Percentiles rank a stretch among this genome's conserved stretches.
Evolutionary conservation across 2,888 invertebrate genomes (phyloP).

Genomic region (Linyphia triangularis): DNA sequence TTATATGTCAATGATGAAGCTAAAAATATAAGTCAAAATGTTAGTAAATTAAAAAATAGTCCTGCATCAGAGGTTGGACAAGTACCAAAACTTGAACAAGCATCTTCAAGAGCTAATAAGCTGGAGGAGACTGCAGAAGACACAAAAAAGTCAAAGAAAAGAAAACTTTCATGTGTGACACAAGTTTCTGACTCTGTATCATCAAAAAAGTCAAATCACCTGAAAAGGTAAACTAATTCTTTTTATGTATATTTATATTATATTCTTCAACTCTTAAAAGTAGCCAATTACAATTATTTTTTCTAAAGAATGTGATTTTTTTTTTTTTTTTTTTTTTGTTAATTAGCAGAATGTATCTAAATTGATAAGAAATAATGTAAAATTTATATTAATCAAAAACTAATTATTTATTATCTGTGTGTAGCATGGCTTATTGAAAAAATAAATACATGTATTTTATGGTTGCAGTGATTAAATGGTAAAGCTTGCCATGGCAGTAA

Average conservation of each 20-base stretch:
- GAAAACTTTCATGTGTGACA: slow-evolving; percentile 20
- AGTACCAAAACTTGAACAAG: not conserved
- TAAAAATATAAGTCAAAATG: not conserved
- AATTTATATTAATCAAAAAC: too few relatives aligned
- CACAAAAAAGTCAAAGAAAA: slow-evolving; percentile 15
- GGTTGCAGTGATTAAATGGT: too few relatives aligned
- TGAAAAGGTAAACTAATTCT: slow-evolving; percentile 36
- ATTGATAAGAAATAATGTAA: too few relatives aligned
- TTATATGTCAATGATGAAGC: not conserved
- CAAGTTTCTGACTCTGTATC: not conserved
- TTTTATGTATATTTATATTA: not conserved
- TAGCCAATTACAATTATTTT: not conserved
- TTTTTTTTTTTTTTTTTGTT: not conserved
- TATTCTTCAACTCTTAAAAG: not conserved
- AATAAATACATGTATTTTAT: too few relatives aligned
- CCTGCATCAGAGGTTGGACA: not conserved
- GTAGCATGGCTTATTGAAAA: too few relatives aligned
- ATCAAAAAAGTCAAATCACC: slow-evolving; percentile 19
- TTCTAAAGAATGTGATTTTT: not conserved
- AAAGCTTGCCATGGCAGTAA: too few relatives aligned
- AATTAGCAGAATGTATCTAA: not conserved
- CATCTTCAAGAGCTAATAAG: not conserved
- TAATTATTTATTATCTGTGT: too few relatives aligned
- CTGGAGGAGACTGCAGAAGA: not conserved
- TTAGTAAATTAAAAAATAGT: not conserved